Conservation (phyloP, 2,797 vertebrate species). For the Eleutherodactylus coqui region DNA sequence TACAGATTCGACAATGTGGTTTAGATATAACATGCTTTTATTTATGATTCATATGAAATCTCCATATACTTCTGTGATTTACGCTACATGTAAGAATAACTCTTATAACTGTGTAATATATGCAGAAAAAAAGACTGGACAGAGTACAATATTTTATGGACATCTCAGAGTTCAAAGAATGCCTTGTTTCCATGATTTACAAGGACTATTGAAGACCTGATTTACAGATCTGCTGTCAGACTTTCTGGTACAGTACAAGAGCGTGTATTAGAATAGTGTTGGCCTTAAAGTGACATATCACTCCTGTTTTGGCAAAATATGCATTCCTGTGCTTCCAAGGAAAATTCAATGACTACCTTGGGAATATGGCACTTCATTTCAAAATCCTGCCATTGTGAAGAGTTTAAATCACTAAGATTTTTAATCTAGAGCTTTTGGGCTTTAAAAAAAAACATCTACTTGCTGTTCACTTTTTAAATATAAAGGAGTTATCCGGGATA, state of each 20-base stretch:
- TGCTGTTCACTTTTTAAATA: too few species aligned
- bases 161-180: conserved; percentile 15
- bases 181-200: conserved; percentile 37
- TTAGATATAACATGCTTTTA: conserved; percentile 26
- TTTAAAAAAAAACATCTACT: too few species aligned
- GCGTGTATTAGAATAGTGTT: conserved; percentile 10
- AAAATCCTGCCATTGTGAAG: not conserved
- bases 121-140: conserved; percentile 21
- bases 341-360: conserved; percentile 44
- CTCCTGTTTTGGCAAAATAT: conserved; percentile 44
- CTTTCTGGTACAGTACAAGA: conserved; percentile 13
- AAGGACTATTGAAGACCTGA: conserved; percentile 30
- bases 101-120: conserved; percentile 36
- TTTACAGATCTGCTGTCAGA: conserved; percentile 47
- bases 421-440: not conserved
- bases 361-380: conserved; percentile 1
- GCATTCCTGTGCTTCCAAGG: conserved; percentile 12
- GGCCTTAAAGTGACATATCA: conserved; percentile 34
- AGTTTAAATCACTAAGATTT: not conserved
- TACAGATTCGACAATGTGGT: conserved; percentile 14
- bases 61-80: conserved; percentile 21
- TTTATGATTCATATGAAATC: conserved; percentile 8
- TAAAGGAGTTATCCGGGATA: too few species aligned
- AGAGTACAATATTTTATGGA: conserved; percentile 21
- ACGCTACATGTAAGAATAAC: conserved; percentile 16